These are phyloP conservation scores for Lasius fuliginosus DNA, from an alignment of 2,888 invertebrate genomes.

Conservation along the genomic window DNA sequence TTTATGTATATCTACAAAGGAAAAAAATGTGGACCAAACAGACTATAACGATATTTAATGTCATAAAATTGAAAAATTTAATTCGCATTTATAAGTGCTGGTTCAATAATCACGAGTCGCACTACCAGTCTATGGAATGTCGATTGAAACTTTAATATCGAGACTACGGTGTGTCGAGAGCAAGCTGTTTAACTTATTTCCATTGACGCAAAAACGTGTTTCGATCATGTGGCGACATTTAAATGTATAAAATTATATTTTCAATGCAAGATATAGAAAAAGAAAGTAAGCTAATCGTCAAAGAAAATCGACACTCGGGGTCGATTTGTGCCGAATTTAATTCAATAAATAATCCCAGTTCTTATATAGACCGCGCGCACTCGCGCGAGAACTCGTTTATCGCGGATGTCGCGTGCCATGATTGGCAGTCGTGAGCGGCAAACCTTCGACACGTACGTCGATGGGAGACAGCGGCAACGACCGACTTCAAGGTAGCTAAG, in stretches of 20 bases:
- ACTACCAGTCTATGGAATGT: background rate
- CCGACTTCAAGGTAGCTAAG: slow-evolving; percentile 83
- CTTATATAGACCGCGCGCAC: background rate
- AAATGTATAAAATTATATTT: background rate
- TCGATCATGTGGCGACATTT: slow-evolving; percentile 6
- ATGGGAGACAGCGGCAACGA: slow-evolving; percentile 81
- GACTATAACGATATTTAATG: background rate
- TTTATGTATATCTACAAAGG: background rate
- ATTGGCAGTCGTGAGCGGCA: slow-evolving; percentile 65
- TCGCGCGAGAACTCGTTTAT: background rate
- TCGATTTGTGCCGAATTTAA: background rate
- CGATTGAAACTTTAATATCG: slow-evolving; percentile 33
- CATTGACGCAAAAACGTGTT: background rate
- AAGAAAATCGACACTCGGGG: background rate
- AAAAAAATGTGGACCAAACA: background rate
- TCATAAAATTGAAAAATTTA: slow-evolving; percentile 3
- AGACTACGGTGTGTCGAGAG: background rate
- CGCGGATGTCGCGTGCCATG: slow-evolving; percentile 40
- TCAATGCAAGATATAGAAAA: background rate
- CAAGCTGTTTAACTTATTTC: slow-evolving; percentile 1
- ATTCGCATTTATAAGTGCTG: background rate
- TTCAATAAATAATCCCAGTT: slow-evolving; percentile 7
- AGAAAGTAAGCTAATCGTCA: background rate
- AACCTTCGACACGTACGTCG: slow-evolving; percentile 72
- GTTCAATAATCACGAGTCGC: slow-evolving; percentile 22